Evolutionary conservation across 2,113 vertebrate genomes (phyloP), one percentile per base, ranked within the genome.

Genomic region (Phyllostomus hastatus): DNA sequence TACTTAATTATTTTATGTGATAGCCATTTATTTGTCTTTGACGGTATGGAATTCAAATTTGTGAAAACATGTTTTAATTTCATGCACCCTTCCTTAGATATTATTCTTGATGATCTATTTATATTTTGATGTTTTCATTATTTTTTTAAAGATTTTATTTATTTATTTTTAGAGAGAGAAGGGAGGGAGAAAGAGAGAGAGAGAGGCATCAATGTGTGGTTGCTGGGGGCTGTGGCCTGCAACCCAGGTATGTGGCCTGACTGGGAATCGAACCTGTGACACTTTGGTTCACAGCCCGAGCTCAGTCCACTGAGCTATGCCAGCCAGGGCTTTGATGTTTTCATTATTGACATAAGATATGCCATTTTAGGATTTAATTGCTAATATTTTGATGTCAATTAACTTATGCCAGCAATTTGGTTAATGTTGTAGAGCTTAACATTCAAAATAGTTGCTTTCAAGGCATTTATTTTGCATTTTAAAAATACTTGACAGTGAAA

Each of bases 371-470:
- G 80, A 96, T 46, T 70, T 86, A 88, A 88, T 92, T 96, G 54
- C 10, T 91, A 96, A 83, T 95, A 93, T 93, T 96, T 91, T 96
- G 82, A 93, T 95, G 72, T 61, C 96, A 94, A 96, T 95, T 96
- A 95, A 95, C 59, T 90, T 96, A 95, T 15, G 59, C 46, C 35
- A 90, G 66, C 46, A 87, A 87, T 76, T 91, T 52, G 35, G 28
- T 83, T 95, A 50, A 69, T 83, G 61, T 10, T 94, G 2, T 66
- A 72, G 20, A 88, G 43, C 7, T 92, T 91, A 93, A 91, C 85
- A 96, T 95, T 95, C 43, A 86, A 91, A 82, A 92, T 20, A 81
- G 24, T 24, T 4, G 50, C 20, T 90, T 87, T 80, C 22, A 81
- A 86, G 46, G 11, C 31, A 91, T 96, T 91, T 93, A 46, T 90